These are phyloP conservation scores for Coregonus ussuriensis DNA, from an alignment of 2,797 vertebrate species.

Conservation along the genomic window DNA sequence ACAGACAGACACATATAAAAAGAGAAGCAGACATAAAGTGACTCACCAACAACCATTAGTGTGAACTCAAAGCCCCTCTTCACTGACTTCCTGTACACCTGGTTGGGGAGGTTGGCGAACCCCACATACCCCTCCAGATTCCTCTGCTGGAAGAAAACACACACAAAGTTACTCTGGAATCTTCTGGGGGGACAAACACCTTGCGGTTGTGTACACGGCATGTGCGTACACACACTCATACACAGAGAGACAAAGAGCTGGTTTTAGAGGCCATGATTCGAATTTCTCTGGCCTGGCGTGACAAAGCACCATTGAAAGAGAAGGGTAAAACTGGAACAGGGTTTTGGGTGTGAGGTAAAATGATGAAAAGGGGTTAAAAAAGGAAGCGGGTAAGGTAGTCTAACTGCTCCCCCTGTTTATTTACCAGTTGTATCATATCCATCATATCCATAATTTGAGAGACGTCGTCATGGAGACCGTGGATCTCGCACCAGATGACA, in stretches of 20 bases:
- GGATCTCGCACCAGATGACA: conserved; percentile 51
- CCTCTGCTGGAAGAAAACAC: conserved; percentile 71
- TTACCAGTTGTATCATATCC: conserved; percentile 60
- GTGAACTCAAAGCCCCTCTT: conserved; percentile 83
- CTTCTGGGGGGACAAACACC: not conserved
- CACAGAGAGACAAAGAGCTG: not conserved
- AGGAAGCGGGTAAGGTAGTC: not conserved
- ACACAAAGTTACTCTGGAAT: conserved; percentile 37
- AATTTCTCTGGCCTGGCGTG: conserved; percentile 38
- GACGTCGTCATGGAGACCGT: conserved; percentile 48
- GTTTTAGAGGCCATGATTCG: conserved; percentile 37
- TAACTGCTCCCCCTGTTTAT: conserved; percentile 13
- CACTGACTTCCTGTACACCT: conserved; percentile 83
- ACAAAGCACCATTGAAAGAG: conserved; percentile 46
- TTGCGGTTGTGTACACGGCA: not conserved
- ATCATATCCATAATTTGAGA: conserved; percentile 33
- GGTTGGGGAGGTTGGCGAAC: conserved; percentile 83
- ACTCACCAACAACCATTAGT: conserved; percentile 83
- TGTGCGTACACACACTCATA: not conserved
- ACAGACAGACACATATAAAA: not conserved
- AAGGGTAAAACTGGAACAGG: conserved; percentile 36
- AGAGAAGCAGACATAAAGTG: not conserved
- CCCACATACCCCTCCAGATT: conserved; percentile 82
- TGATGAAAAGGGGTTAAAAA: not conserved
- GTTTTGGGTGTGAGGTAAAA: conserved; percentile 3